These are phyloP conservation scores for Cervus canadensis DNA, from an alignment of 2,113 vertebrate genomes.

Conservation along the genomic window DNA sequence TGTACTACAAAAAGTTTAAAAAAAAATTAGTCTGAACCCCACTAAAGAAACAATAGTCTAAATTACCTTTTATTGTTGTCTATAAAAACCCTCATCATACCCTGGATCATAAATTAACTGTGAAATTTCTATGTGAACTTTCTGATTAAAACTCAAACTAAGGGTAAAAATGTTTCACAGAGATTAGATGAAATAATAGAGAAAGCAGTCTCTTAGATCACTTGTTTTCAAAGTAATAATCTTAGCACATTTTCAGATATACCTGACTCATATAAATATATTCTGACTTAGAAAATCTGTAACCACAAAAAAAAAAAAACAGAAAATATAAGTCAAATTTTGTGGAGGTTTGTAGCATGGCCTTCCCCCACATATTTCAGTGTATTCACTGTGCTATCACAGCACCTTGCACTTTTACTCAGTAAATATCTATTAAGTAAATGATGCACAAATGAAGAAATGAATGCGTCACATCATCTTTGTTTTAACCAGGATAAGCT, in stretches of 20 bases:
- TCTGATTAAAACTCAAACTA: constrained; percentile 30
- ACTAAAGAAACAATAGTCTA: neutral
- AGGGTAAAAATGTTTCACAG: neutral
- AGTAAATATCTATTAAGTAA: neutral
- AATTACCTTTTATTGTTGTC: neutral
- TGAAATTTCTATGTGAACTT: neutral
- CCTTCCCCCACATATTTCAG: neutral
- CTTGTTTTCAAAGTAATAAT: neutral
- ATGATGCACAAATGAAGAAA: neutral
- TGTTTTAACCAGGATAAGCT: neutral
- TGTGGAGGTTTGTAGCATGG: neutral
- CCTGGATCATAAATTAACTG: neutral
- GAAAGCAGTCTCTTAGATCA: neutral
- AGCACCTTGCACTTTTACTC: neutral
- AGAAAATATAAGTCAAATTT: neutral
- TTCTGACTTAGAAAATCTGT: neutral
- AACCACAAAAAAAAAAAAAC: neutral
- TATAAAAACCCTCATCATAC: neutral
- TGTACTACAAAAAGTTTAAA: neutral
- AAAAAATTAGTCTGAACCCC: neutral
- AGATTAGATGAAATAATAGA: neutral
- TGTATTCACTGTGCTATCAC: neutral
- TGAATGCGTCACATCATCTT: neutral
- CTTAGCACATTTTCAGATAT: neutral
- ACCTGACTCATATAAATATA: neutral